phyloP scores from a whole-genome alignment of 2,113 vertebrate species.

The Otolemur garnettii region DNA sequence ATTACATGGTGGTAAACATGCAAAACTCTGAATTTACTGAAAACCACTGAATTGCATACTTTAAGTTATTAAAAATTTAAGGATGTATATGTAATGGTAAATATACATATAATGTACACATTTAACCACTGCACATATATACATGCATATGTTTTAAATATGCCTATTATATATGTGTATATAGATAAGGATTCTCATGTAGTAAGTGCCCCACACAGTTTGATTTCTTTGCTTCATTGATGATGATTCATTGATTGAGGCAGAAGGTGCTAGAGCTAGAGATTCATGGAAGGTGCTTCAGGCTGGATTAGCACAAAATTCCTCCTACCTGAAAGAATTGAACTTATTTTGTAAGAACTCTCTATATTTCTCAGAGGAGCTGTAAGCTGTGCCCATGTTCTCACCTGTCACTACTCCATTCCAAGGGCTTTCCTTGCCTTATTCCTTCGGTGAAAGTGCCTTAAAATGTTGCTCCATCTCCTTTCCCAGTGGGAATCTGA shows the following conservation, averaged over 20 bases:
- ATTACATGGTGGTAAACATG: neutral
- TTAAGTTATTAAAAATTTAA: conserved; percentile 17
- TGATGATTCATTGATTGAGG: neutral
- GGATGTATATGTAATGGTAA: neutral
- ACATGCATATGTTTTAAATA: neutral
- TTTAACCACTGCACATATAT: neutral
- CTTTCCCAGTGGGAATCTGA: neutral
- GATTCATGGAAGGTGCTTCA: neutral
- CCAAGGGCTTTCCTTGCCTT: neutral
- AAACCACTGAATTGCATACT: neutral
- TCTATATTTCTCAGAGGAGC: neutral
- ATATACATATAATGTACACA: neutral
- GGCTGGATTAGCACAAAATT: neutral
- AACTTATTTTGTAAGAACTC: neutral
- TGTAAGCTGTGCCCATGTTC: neutral
- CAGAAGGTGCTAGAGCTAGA: neutral
- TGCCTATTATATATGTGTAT: neutral
- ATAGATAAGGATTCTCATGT: neutral
- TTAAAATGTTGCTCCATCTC: neutral
- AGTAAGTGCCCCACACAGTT: neutral
- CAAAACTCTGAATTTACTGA: neutral
- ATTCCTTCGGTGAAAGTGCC: neutral
- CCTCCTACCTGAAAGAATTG: neutral
- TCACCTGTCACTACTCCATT: neutral
- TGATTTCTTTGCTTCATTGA: neutral